phyloP scores from a whole-genome alignment of 2,113 vertebrate species.

The Xerus inauris region DNA sequence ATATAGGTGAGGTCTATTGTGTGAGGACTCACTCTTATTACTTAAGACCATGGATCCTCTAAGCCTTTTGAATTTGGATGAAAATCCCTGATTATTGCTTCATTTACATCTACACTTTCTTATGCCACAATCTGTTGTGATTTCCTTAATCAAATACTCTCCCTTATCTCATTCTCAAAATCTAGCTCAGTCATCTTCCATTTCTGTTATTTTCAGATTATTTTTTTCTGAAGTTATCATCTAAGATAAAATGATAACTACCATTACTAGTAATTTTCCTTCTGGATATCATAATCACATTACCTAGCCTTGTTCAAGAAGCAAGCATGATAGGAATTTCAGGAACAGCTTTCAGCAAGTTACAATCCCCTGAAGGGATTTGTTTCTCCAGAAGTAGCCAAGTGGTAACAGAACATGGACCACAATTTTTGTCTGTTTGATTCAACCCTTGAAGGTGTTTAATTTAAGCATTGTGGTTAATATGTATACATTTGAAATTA shows the following conservation, averaged over 20 bases:
- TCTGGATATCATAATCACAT: not conserved
- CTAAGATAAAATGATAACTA: not conserved
- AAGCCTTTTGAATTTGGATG: not conserved
- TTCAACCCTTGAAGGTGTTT: not conserved
- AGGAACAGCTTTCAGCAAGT: not conserved
- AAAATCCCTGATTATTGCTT: not conserved
- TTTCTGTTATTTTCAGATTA: not conserved
- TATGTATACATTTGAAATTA: not conserved
- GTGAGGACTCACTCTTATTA: not conserved
- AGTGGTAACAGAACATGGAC: not conserved
- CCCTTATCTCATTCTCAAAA: not conserved
- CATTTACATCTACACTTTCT: not conserved
- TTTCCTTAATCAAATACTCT: not conserved
- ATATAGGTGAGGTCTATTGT: not conserved
- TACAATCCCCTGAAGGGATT: not conserved
- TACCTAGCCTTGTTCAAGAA: not conserved
- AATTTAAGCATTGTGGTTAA: not conserved
- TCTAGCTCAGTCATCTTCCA: not conserved
- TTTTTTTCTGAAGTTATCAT: constrained; percentile 22
- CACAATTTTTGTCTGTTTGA: not conserved
- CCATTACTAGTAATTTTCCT: not conserved
- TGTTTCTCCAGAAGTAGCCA: not conserved
- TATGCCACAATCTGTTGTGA: not conserved
- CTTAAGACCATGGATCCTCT: not conserved
- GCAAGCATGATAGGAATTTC: not conserved